phyloP scores from a whole-genome alignment of 2,888 invertebrate genomes.

The Caradrina kadenii region DNA sequence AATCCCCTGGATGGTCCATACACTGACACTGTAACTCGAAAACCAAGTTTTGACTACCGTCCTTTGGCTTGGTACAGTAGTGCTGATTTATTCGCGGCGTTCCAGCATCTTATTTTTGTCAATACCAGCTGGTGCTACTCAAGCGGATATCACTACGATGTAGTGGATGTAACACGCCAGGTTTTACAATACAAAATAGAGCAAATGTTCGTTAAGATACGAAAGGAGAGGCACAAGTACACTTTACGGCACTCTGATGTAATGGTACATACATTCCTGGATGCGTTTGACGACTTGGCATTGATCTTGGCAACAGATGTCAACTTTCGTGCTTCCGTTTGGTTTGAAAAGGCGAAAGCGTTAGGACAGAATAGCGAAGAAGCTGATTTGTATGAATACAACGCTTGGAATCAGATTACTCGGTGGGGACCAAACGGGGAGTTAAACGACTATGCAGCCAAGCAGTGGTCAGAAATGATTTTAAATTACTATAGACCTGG shows the following conservation, averaged over 20 bases:
- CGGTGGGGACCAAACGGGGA: slow-evolving; percentile 98
- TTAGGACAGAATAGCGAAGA: slow-evolving; percentile 65
- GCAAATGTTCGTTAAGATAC: slow-evolving; percentile 91
- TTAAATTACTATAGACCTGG: slow-evolving; percentile 93
- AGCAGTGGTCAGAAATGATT: slow-evolving; percentile 95
- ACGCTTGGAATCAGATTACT: slow-evolving; percentile 97
- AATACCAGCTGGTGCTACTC: not conserved
- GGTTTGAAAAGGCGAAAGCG: slow-evolving; percentile 71
- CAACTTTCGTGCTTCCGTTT: slow-evolving; percentile 71
- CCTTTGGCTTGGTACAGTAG: slow-evolving; percentile 94
- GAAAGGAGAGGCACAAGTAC: slow-evolving; percentile 73
- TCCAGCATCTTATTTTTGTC: slow-evolving; percentile 80
- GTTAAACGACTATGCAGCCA: slow-evolving; percentile 97
- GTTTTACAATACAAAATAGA: slow-evolving; percentile 75
- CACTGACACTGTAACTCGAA: slow-evolving; percentile 86
- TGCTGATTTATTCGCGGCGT: slow-evolving; percentile 89
- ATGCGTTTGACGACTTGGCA: slow-evolving; percentile 78
- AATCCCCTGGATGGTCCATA: slow-evolving; percentile 89
- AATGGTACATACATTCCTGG: slow-evolving; percentile 74
- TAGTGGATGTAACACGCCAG: not conserved
- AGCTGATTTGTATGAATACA: slow-evolving; percentile 82
- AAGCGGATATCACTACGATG: not conserved
- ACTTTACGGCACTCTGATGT: slow-evolving; percentile 72
- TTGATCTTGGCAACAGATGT: slow-evolving; percentile 71
- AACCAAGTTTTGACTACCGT: slow-evolving; percentile 90